Conservation (phyloP, 2,113 vertebrate genomes). For the Alectura lathami region DNA sequence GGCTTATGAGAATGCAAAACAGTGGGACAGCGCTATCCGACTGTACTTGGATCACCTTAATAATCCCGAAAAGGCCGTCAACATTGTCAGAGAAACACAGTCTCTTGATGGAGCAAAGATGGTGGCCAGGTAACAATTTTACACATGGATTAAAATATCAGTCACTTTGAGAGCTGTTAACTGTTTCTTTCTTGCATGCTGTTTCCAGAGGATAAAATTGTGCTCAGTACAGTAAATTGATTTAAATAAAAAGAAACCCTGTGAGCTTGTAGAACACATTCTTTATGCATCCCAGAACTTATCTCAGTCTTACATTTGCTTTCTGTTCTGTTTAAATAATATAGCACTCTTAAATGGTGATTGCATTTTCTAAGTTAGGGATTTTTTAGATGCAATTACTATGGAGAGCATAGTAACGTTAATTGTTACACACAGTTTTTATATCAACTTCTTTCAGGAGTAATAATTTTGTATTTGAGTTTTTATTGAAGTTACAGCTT, state of each 20-base stretch:
- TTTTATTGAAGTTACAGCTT: not conserved
- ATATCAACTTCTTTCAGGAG: not conserved
- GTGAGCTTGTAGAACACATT: not conserved
- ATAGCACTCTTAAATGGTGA: not conserved
- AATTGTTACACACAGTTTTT: not conserved
- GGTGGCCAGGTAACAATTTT: conserved; percentile 88
- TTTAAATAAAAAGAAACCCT: not conserved
- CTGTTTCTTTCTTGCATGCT: not conserved
- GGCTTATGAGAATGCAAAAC: conserved; percentile 93
- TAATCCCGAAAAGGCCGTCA: conserved; percentile 92
- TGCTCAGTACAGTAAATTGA: not conserved
- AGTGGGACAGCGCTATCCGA: conserved; percentile 92
- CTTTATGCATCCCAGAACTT: not conserved
- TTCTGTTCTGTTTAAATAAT: not conserved
- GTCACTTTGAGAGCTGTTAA: not conserved
- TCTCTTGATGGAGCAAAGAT: conserved; percentile 97
- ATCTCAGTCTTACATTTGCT: not conserved
- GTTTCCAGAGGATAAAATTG: not conserved
- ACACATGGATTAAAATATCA: not conserved
- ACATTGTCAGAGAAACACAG: conserved; percentile 90
- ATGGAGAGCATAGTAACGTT: not conserved
- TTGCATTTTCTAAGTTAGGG: not conserved
- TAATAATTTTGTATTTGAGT: not conserved
- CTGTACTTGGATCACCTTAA: conserved; percentile 93
- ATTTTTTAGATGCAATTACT: not conserved